Evolutionary conservation across 2,888 invertebrate genomes (phyloP), one percentile per base, ranked within the genome.

Genomic region (Pollenia labialis): DNA sequence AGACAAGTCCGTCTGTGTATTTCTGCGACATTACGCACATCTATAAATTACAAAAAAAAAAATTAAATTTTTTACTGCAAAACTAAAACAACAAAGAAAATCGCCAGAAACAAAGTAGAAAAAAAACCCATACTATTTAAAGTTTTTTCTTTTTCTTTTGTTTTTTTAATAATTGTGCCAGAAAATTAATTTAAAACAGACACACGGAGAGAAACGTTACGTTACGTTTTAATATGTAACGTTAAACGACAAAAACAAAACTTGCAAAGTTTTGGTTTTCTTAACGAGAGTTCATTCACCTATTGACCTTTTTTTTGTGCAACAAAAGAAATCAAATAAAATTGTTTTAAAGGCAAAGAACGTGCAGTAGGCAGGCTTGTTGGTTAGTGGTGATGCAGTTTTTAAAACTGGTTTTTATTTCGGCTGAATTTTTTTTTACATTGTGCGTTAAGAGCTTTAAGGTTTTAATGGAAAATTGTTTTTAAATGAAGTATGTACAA

Each of bases 261-360:
- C 7, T 64, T 56, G 10, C 54, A 14, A 72, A 66, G 58, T 74
- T 85, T 85, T 62, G 48, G 40, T 50, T 79, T 68, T 46, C 76
- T 64, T 69, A 18, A 18, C 32, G 79, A 79, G 87, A 90, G 92
- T 92, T 92, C 91, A 89, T 91, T 91, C 90, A 91, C 90, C 91
- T 88, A 89, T 85, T 92, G 91, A 91, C 92, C 92, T 91, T 91
- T 91, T 91, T 91, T 89, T 79, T 40, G 44, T 79, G 83, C 64
- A 69, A 84, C 77, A 87, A 60, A 69, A 58, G n/a, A 64, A 71
- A 54, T 46, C 46, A 14, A 72, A 71, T 42, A 64, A 76, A 6
- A 48, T 64, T 32, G 69, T 50, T 77, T 60, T 80, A 11, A 68
- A 80, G 54, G 69, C 48, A 71, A 64, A 50, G 54, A 75, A 75